phyloP scores from a whole-genome alignment of 2,888 invertebrate species.

The Uropetala carovei region DNA sequence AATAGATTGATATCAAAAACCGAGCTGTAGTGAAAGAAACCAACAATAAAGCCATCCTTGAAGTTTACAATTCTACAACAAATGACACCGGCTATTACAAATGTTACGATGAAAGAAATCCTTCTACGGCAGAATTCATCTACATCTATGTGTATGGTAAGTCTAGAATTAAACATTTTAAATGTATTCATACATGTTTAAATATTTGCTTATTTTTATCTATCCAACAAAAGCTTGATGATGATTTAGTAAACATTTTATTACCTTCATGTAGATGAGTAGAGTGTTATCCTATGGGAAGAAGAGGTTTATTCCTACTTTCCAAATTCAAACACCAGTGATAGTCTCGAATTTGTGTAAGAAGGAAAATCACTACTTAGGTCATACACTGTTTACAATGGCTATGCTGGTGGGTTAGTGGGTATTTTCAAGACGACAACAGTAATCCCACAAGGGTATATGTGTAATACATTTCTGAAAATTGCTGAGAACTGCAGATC shows the following conservation, averaged over 20 bases:
- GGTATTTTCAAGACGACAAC: too few relatives aligned
- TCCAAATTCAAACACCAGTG: too few relatives aligned
- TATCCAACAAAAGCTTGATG: not conserved
- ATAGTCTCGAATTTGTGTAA: too few relatives aligned
- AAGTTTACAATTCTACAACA: not conserved
- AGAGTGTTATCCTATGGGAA: not conserved
- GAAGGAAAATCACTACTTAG: too few relatives aligned
- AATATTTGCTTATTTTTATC: not conserved
- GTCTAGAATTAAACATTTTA: not conserved
- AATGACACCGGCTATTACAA: conserved; percentile 19
- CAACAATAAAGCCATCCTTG: not conserved
- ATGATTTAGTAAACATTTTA: not conserved
- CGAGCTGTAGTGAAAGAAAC: not conserved
- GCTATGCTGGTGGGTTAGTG: too few relatives aligned
- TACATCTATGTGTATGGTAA: not conserved
- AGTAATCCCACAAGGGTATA: too few relatives aligned
- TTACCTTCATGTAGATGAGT: too few relatives aligned
- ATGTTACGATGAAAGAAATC: not conserved
- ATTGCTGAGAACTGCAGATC: too few relatives aligned
- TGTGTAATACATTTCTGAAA: too few relatives aligned
- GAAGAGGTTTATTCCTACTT: too few relatives aligned
- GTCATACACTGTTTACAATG: too few relatives aligned
- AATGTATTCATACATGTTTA: not conserved
- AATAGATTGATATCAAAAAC: not conserved
- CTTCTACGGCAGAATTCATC: not conserved